Percentiles rank a stretch among this genome's conserved stretches.
These are phyloP conservation scores for Mus spicilegus DNA, from an alignment of 2,113 vertebrate genomes.

Conservation along the genomic window DNA sequence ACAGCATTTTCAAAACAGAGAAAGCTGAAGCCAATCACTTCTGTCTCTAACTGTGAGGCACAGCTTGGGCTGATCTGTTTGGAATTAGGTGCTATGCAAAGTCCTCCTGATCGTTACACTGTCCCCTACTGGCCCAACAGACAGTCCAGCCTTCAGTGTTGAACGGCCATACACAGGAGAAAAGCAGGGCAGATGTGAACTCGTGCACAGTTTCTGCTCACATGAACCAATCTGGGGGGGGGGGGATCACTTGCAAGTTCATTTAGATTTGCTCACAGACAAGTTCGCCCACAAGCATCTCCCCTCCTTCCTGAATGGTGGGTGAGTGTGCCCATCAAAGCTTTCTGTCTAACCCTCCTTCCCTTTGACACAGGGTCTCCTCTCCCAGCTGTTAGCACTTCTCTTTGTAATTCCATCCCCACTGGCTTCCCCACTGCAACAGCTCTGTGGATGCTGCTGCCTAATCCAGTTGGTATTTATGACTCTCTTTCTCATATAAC, in stretches of 20 bases:
- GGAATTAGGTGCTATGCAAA: background rate
- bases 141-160: fast-evolving
- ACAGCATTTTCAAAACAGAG: background rate
- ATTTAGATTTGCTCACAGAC: background rate
- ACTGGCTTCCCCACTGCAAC: background rate
- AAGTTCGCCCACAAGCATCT: background rate
- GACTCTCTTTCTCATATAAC: background rate
- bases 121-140: fast-evolving
- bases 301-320: background rate
- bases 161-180: background rate
- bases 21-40: background rate
- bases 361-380: background rate
- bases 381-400: background rate
- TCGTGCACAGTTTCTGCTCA: background rate
- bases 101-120: background rate
- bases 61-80: background rate
- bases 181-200: background rate
- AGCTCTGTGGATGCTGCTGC: background rate
- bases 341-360: too few relatives aligned
- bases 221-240: background rate
- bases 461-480: background rate
- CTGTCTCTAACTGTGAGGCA: background rate
- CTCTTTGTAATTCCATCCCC: background rate
- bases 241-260: background rate
- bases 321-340: background rate